Evolutionary conservation across 64 coral and sea anemone species (phyloP), one percentile per base, ranked within the genome.

Genomic region (Exaiptasia diaphana): DNA sequence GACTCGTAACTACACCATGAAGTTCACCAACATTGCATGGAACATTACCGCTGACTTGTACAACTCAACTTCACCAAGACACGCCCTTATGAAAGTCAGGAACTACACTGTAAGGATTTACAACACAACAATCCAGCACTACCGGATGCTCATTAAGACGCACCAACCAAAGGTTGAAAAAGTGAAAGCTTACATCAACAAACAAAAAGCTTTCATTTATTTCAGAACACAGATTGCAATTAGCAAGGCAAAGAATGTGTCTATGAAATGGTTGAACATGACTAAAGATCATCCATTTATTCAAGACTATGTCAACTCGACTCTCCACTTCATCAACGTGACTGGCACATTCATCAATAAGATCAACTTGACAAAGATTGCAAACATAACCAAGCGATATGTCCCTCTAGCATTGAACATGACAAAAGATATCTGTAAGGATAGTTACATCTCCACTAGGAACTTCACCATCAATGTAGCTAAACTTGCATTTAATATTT

Each of bases 241-340:
- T 15, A 13, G 17, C 2, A 65, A 37, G 33, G 26, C 61, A 14
- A 37, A 35, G 18, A 49, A 21, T 30, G 62, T 28, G 45, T 26
- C 55, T 20, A 84, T 85, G 34, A 89, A 71, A 4, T 55, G 70
- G n/a, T 94, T 85, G 43, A 89, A 75, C 43, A 46, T 82, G 41
- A 84, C 79, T 5, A 94, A 64, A 64, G 89, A 78, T n/a, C 61
- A 64, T n/a, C 86, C 80, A 1, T 68, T 93, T 38, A 65, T 59
- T 11, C 24, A 31, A 43, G 17, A 74, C 24, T 61, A 48, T 20
- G 39, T 69, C 4, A 84, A 79, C 61, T 38, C n/a, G 18, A 93
- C 85, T 41, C 11, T 67, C 20, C 91, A 89, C 32, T 85, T 77
- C 43, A 73, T 79, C 63, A 85, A 83, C 54, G 73, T 85, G 13